Percentiles rank a stretch among this genome's conserved stretches.
Conservation (phyloP, 2,888 invertebrate genomes). For the Lithophane semibrunnea region DNA sequence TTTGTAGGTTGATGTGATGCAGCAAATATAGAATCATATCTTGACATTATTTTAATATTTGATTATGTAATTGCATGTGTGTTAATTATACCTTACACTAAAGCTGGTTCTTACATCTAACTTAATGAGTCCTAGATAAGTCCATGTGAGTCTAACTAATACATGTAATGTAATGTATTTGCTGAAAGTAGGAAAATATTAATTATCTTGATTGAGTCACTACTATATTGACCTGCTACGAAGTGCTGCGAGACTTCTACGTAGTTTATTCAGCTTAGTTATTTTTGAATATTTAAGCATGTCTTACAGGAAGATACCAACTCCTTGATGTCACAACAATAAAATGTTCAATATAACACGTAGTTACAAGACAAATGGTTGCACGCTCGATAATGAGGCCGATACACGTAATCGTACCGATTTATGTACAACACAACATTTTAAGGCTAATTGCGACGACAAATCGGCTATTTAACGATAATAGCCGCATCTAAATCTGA, state of each 20-base stretch:
- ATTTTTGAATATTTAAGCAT: neutral
- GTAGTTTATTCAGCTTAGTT: neutral
- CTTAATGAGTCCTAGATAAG: neutral
- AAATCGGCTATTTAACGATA: constrained; percentile 83
- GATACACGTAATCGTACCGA: constrained; percentile 76
- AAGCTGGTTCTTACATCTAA: neutral
- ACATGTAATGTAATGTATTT: neutral
- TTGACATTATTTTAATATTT: neutral
- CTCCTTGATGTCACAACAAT: constrained; percentile 25
- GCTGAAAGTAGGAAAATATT: neutral
- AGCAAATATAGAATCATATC: constrained; percentile 12
- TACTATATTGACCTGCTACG: neutral
- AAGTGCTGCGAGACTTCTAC: neutral
- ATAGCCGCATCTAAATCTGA: constrained; percentile 82
- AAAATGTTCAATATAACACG: constrained; percentile 27
- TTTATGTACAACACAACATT: constrained; percentile 79
- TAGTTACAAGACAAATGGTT: constrained; percentile 58
- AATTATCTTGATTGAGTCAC: neutral
- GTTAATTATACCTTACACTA: neutral
- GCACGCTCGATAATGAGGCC: constrained; percentile 67
- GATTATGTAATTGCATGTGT: neutral
- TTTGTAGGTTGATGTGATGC: constrained; percentile 6
- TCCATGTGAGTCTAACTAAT: neutral
- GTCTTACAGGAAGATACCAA: neutral
- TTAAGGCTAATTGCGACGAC: constrained; percentile 84